Evolutionary conservation across 2,888 invertebrate genomes (phyloP), one percentile per base, ranked within the genome.

Genomic region (Litoditis marina): DNA sequence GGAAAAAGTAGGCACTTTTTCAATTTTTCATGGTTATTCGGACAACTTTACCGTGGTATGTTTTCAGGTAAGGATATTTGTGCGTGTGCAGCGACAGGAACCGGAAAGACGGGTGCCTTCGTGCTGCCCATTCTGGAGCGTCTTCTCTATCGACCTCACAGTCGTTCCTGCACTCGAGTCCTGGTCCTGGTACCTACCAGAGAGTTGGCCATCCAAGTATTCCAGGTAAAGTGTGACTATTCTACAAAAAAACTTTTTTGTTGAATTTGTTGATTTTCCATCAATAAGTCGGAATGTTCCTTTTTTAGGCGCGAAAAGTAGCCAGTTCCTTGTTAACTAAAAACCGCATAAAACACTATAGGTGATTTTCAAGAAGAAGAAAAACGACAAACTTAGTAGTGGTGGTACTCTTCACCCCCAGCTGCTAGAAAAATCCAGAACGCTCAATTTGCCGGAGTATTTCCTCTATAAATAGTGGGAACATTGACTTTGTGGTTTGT

Each of bases 11-110:
- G 13, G 54, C 7, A 11, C 44, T 13, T 28, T 51, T 51, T 30
- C 2, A 47, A 42, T 13, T 56, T 16, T 19, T 56, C n/a, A 13
- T 25, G 0, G 28, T 13, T 8, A 30, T 51, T 51, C 16, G 16
- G 13, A 8, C 11, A 30, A 1, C 11, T 2, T 28, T 16, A 16
- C 51, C 28, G 16, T 16, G 16, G 8, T 16, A 13, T 3, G n/a
- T n/a, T 44, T 47, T 30, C 19, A 55, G 54, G 66, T 13, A 60
- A 77, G 53, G 98, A 98, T 84, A 89, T 98, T 75, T 96, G 95
- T 85, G 98, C 94, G 11, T 98, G 96, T 87, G 96, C 98, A 31
- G 94, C 95, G 0, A 98, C 96, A 0, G 98, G 98, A 56, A 87
- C 87, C 63, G 87, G 96, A 58, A 98, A 99, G 87, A 98, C 98